These are phyloP conservation scores for Acromyrmex charruanus DNA, from an alignment of 1,140 invertebrate species.

Conservation along the genomic window DNA sequence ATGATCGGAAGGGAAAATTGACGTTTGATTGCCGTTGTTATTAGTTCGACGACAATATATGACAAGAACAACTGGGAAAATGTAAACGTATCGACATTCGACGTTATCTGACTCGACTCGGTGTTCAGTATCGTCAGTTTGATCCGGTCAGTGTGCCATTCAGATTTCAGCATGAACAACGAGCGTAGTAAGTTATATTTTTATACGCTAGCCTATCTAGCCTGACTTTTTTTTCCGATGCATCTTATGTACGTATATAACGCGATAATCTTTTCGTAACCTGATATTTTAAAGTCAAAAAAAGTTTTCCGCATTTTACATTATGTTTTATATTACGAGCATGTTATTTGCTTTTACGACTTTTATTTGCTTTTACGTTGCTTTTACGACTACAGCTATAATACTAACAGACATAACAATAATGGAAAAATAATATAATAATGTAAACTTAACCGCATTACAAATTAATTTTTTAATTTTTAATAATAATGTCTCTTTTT, in stretches of 20 bases:
- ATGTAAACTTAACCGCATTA: neutral
- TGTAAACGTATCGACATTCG: constrained; percentile 81
- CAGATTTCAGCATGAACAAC: constrained; percentile 81
- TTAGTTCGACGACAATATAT: constrained; percentile 42
- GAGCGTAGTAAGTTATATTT: constrained; percentile 79
- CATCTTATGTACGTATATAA: constrained; percentile 17
- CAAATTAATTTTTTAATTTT: neutral
- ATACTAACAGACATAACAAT: neutral
- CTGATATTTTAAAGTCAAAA: constrained; percentile 4
- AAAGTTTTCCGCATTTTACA: neutral
- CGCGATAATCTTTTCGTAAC: neutral
- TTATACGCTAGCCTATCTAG: constrained; percentile 40
- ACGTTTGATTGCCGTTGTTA: constrained; percentile 30
- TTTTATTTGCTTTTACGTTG: too few species aligned
- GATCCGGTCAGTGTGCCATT: constrained; percentile 84
- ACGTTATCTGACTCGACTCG: constrained; percentile 77
- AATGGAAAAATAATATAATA: too few species aligned
- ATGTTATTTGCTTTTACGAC: neutral
- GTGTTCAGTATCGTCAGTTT: constrained; percentile 85
- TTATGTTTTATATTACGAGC: neutral
- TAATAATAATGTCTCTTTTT: neutral
- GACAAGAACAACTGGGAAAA: constrained; percentile 75
- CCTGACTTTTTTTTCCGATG: constrained; percentile 27
- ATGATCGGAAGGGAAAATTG: constrained; percentile 56
- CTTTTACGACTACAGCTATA: neutral